A percentile compares a stretch with the other conserved stretches of the same genome.
Evolutionary conservation across 2,797 vertebrate genomes (phyloP).

Genomic region (Tangara arthus): DNA sequence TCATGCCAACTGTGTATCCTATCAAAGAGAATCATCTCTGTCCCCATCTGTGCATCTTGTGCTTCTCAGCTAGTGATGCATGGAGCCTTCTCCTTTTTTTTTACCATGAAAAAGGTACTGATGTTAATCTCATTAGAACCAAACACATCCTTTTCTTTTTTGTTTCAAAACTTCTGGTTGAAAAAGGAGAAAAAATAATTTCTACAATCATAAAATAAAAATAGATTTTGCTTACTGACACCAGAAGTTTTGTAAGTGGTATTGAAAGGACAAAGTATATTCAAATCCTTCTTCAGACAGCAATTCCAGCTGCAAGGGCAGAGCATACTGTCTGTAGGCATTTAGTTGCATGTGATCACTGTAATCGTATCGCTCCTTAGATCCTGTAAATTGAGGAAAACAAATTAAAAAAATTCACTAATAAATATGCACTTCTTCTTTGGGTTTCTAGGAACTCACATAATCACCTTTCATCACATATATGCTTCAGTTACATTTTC

Average conservation of each 20-base stretch:
- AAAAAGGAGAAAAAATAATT: neutral
- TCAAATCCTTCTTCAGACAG: neutral
- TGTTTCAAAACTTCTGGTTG: neutral
- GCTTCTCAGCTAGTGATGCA: neutral
- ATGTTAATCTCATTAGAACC: neutral
- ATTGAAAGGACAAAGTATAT: neutral
- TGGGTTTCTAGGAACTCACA: neutral
- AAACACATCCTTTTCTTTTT: neutral
- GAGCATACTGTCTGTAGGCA: neutral
- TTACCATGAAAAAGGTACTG: neutral
- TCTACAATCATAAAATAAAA: neutral
- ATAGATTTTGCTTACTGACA: neutral
- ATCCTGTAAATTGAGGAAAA: neutral
- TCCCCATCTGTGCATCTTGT: neutral
- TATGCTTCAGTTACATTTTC: neutral
- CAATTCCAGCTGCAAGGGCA: neutral
- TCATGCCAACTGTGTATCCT: neutral
- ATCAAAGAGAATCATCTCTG: neutral
- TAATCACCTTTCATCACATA: neutral
- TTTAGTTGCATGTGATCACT: neutral
- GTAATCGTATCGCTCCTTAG: neutral
- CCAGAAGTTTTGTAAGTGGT: neutral
- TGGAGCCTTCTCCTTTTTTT: neutral
- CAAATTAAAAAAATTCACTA: neutral
- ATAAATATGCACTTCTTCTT: neutral